Evolutionary conservation across 2,888 invertebrate genomes (phyloP).

Genomic region (Diploptera punctata): DNA sequence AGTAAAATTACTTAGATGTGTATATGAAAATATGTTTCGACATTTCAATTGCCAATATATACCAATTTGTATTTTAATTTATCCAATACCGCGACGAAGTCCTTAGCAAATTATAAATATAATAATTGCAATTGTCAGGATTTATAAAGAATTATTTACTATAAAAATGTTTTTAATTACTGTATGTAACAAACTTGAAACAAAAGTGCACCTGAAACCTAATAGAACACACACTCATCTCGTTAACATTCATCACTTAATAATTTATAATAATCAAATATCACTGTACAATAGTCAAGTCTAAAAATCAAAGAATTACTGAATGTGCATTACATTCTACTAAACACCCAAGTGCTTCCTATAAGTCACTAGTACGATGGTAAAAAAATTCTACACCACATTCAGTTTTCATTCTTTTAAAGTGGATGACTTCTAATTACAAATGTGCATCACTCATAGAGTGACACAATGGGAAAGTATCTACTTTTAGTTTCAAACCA

Average conservation of each 20-base stretch:
- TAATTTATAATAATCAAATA: background rate
- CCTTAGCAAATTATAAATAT: too few relatives aligned
- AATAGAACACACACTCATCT: background rate
- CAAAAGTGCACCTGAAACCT: background rate
- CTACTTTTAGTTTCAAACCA: background rate
- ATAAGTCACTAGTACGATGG: too few relatives aligned
- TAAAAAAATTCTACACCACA: too few relatives aligned
- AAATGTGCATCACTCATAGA: slow-evolving; percentile 18
- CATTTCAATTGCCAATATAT: too few relatives aligned
- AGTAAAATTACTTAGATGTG: too few relatives aligned
- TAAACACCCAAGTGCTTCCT: too few relatives aligned
- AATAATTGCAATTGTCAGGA: too few relatives aligned
- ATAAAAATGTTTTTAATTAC: background rate
- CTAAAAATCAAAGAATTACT: background rate
- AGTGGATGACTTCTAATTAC: slow-evolving; percentile 10
- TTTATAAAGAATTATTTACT: too few relatives aligned
- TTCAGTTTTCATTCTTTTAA: background rate
- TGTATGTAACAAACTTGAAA: background rate
- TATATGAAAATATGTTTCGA: too few relatives aligned
- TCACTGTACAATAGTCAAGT: background rate
- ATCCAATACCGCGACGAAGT: too few relatives aligned
- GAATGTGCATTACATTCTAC: background rate
- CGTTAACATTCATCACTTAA: background rate
- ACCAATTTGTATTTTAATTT: too few relatives aligned
- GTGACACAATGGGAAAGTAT: background rate